Base-by-base conservation (phyloP, 2,797 vertebrate species). In the Sebastes minor region DNA sequence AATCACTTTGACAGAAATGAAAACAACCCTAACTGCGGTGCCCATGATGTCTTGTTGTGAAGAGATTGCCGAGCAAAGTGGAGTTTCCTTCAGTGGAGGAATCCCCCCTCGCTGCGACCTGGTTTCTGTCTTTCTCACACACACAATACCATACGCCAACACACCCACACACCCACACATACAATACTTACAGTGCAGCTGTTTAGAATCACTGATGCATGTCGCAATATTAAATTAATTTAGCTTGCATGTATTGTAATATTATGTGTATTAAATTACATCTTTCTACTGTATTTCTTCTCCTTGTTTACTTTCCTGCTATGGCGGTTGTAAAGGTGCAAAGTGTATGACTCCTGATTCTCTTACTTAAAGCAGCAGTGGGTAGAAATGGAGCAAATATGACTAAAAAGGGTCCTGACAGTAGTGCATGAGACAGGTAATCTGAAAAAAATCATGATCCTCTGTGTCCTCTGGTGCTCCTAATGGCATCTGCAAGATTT, bases 21-120 rank as follows among this genome's bases (percentile, higher is more conserved):
- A 66, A 91, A 61, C 61, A 38, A 35, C 64, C 32, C 16, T 16
- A 4, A 61, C 49, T 18, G 20, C 8, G 2, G 67, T 49, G 63
- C 84, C 87, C 83, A 33, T 91, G 85, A 89, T 84, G 85, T 38
- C 16, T 85, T 76, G 8, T 25, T 62, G 30, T 55, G 69, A 65
- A 75, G 68, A 57, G 11, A 75, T 25, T 61, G 75, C 49, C 1
- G 11, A 82, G 77, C 83, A 70, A 23, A 88, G 85, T 56, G 92
- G 92, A 94, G 91, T 94, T 94, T 94, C 93, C 92, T 93, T 78
- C 27, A 69, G 71, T 5, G 1, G 76, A 92, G 91, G 92, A 94
- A 90, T 91, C 90, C 91, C 92, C 92, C 90, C 78, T 16, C 22
- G 68, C 74, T 22, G 46, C 65, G 71, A 80, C 88, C 89, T 87